These are phyloP conservation scores for Selenia dentaria DNA, from an alignment of 2,888 invertebrate species.

Conservation along the genomic window DNA sequence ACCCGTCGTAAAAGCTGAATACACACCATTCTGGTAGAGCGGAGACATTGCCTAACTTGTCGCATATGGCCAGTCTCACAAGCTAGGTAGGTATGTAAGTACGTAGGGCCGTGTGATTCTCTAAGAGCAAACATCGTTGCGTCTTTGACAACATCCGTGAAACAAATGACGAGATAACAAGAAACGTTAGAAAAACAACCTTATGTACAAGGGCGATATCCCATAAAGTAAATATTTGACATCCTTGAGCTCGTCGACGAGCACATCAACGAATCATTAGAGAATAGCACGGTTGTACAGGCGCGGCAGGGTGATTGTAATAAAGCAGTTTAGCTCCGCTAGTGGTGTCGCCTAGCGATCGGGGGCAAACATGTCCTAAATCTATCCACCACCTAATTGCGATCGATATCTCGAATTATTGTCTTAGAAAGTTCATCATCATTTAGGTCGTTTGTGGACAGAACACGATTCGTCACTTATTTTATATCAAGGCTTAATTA, in stretches of 20 bases:
- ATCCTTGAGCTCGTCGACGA: too few relatives aligned
- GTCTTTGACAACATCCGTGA: too few relatives aligned
- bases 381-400: conserved; percentile 43
- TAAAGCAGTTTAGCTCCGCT: conserved; percentile 1
- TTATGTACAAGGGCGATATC: too few relatives aligned
- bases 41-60: background rate
- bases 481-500: background rate
- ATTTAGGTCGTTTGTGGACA: background rate
- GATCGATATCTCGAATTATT: conserved; percentile 51
- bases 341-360: conserved; percentile 65
- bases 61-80: background rate
- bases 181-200: too few relatives aligned
- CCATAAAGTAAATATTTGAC: too few relatives aligned
- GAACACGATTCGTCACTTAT: conserved; percentile 13
- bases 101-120: too few relatives aligned
- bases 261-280: too few relatives aligned
- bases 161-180: too few relatives aligned
- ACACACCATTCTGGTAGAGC: background rate
- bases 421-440: conserved; percentile 29
- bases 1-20: background rate
- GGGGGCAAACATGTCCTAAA: conserved; percentile 59
- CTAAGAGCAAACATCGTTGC: too few relatives aligned
- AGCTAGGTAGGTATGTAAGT: background rate
- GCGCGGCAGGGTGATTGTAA: too few relatives aligned
- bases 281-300: too few relatives aligned